Evolutionary conservation across 2,113 vertebrate genomes (phyloP).

Genomic region (Psephotus haematonotus): DNA sequence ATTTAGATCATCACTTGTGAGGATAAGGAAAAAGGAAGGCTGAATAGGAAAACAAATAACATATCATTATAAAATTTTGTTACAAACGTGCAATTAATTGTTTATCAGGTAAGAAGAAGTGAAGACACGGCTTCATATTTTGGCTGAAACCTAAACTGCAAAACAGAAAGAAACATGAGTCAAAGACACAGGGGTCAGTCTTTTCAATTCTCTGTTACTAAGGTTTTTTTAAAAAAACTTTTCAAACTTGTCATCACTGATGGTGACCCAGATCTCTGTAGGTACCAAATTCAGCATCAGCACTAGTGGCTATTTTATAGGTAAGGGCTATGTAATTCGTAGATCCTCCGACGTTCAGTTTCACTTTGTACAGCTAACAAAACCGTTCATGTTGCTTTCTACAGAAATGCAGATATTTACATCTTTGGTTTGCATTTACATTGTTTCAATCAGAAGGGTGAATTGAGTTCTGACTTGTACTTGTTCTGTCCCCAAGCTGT

Average conservation of each 20-base stretch:
- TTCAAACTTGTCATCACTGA: neutral
- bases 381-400: neutral
- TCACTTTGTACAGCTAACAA: neutral
- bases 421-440: neutral
- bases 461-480: neutral
- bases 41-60: neutral
- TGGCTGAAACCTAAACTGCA: neutral
- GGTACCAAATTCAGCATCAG: neutral
- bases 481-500: neutral
- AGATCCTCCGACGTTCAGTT: neutral
- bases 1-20: neutral
- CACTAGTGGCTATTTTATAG: accelerated
- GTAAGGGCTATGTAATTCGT: neutral
- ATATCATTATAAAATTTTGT: neutral
- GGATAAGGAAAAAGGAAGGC: neutral
- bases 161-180: neutral
- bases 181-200: neutral
- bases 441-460: neutral
- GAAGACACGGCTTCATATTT: neutral
- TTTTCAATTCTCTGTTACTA: neutral
- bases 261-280: neutral
- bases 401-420: neutral
- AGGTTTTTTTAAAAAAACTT: neutral
- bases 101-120: neutral
- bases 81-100: neutral